Conservation (phyloP, 2,797 vertebrate genomes). For the Acridotheres tristis region DNA sequence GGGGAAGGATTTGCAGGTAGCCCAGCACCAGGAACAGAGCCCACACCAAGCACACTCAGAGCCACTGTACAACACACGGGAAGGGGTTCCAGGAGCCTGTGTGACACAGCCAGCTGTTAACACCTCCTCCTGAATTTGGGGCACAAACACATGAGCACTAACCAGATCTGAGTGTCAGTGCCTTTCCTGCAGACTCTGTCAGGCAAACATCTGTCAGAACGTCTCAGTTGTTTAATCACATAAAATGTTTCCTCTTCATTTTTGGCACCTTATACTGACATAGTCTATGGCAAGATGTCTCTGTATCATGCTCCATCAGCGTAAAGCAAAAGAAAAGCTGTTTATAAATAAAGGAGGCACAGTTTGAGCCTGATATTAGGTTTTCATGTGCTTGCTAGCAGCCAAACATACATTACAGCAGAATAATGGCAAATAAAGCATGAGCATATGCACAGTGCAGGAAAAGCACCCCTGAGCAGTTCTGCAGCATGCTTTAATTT, state of each 20-base stretch:
- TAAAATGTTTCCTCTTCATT: not conserved
- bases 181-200: not conserved
- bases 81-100: not conserved
- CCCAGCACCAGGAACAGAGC: not conserved
- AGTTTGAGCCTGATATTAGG: conserved; percentile 2
- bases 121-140: not conserved
- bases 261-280: conserved; percentile 37
- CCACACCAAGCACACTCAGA: not conserved
- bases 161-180: not conserved
- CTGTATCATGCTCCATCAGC: not conserved
- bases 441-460: not conserved
- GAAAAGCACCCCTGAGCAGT: not conserved
- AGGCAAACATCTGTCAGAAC: conserved; percentile 43
- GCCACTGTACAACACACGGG: accelerated
- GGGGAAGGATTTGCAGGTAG: not conserved
- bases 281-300: conserved; percentile 34
- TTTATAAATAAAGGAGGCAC: conserved; percentile 39
- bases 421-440: conserved; percentile 29
- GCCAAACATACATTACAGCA: conserved; percentile 15
- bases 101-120: not conserved
- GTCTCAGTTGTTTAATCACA: conserved; percentile 40
- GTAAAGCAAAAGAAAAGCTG: conserved; percentile 20
- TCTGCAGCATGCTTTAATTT: not conserved
- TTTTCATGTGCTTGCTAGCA: conserved; percentile 33
- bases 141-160: not conserved